Conservation (phyloP, 2,797 vertebrate genomes). For the Platalea minor region DNA sequence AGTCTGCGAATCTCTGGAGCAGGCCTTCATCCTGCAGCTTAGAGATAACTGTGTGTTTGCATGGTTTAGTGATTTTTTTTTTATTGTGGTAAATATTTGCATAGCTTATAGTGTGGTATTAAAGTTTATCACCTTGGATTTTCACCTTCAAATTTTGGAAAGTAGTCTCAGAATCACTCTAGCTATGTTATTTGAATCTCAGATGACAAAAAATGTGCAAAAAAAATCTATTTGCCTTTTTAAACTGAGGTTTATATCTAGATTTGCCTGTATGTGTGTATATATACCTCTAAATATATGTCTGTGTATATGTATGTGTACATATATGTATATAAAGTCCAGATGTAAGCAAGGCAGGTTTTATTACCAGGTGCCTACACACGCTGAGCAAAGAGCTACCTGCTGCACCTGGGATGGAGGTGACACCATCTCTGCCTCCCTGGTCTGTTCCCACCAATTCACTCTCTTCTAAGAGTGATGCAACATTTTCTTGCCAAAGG, state of each 20-base stretch:
- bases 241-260: background rate
- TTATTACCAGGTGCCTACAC: background rate
- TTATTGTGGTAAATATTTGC: background rate
- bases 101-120: background rate
- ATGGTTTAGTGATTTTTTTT: background rate
- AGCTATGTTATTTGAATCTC: background rate
- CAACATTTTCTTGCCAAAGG: background rate
- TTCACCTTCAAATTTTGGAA: background rate
- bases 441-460: background rate
- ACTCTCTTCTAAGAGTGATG: background rate
- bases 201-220: background rate
- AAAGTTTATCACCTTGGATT: background rate
- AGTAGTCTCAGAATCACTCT: background rate
- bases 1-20: background rate
- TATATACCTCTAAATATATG: background rate
- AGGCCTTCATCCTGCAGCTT: background rate
- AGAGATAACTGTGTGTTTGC: background rate
- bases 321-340: background rate
- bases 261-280: accelerated
- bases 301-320: no score
- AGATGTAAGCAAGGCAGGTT: background rate
- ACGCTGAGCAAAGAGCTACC: background rate
- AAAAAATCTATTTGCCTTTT: background rate
- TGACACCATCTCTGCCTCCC: background rate
- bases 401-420: background rate